Base-by-base conservation (phyloP, 2,113 vertebrate species). In the Prunella fulvescens region DNA sequence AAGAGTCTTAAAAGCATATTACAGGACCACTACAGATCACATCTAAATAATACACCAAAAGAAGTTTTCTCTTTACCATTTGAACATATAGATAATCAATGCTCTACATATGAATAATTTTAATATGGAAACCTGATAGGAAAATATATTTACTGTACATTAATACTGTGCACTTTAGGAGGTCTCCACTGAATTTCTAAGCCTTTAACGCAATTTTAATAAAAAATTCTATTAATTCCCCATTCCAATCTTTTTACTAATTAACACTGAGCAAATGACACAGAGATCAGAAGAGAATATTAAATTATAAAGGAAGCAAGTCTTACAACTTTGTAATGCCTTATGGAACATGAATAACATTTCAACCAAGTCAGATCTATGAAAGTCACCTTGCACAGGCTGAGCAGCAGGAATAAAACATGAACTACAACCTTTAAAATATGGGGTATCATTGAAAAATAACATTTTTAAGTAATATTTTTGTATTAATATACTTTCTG, bases 251-350 rank as follows among this genome's bases (percentile, higher is more conserved):
- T 91, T 96, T 96, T 92, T 90, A 53, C 54, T 97, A 96, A 97
- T 97, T 97, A 95, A 95, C 54, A 95, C 50, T 82, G 80, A 93
- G 40, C 39, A 91, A 95, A 45, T 91, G 77, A 93, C 95, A 96
- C 7, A 87, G 28, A 95, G 58, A 95, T 96, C 91, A 95, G 83
- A 94, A 86, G 45, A 94, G 57, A 97, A 95, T 92, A 96, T 95
- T 97, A 91, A 95, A 96, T 94, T 95, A 69, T 29, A 93, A 93
- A 94, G 35, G 88, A 97, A 80, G 37, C 12, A 93, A 91, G 29
- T 62, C 71, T 79, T 22, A 64, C 26, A 88, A 96, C 40, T 95
- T 86, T 54, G 33, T 51, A 94, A 76, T 95, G 81, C 69, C 70
- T 88, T 91, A 91, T 84, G 48, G 73, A 93, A 80, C 90, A 88